Evolutionary conservation across 2,888 invertebrate species (phyloP).

Genomic region (Platypus cylindrus): DNA sequence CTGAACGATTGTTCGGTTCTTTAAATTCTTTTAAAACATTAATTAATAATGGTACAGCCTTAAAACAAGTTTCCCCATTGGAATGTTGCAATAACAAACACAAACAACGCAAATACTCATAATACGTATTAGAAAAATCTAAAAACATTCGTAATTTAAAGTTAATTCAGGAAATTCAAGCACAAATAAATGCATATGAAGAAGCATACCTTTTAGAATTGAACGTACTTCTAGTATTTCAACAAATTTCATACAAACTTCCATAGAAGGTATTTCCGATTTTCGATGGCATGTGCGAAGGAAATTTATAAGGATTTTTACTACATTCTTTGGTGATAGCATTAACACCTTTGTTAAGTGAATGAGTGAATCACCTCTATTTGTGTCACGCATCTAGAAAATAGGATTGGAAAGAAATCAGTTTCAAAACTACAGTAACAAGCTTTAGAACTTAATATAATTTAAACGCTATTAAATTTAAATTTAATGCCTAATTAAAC

Average conservation of each 20-base stretch:
- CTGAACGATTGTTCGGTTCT: conserved; percentile 18
- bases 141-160: conserved; percentile 6
- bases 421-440: too few relatives aligned
- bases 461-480: background rate
- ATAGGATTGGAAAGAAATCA: too few relatives aligned
- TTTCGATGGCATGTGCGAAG: conserved; percentile 23
- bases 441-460: too few relatives aligned
- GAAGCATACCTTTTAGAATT: conserved; percentile 17
- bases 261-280: conserved; percentile 30
- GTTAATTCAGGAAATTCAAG: background rate
- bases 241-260: conserved; percentile 26
- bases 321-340: conserved; percentile 26
- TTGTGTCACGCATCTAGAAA: conserved; percentile 27
- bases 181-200: background rate
- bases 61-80: conserved; percentile 21
- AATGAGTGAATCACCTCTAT: conserved; percentile 27
- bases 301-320: conserved; percentile 31
- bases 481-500: too few relatives aligned
- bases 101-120: conserved; percentile 28
- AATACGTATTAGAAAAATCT: conserved; percentile 21
- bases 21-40: conserved; percentile 23
- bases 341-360: conserved; percentile 26
- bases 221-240: conserved; percentile 22
- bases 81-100: conserved; percentile 28
- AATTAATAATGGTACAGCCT: conserved; percentile 23